Evolutionary conservation across 2,797 vertebrate species (phyloP).

Genomic region (Siniperca undulata): DNA sequence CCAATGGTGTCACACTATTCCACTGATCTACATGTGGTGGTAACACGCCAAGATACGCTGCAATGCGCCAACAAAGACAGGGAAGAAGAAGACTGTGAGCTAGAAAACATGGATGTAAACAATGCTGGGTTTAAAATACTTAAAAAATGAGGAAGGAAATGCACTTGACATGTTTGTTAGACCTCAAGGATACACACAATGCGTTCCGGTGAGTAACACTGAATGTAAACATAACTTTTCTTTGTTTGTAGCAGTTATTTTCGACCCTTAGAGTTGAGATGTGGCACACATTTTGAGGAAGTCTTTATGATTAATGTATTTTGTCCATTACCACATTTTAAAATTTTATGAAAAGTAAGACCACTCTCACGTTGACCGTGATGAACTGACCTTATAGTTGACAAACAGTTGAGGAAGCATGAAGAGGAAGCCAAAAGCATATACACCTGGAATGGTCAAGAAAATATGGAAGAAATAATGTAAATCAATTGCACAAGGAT

Average conservation of each 20-base stretch:
- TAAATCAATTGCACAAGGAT: not conserved
- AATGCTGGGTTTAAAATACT: not conserved
- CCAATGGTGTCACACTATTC: not conserved
- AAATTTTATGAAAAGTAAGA: not conserved
- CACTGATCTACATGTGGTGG: not conserved
- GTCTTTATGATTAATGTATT: not conserved
- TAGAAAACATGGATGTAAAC: not conserved
- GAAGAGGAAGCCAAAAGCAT: conserved; percentile 98
- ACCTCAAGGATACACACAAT: not conserved
- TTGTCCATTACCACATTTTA: not conserved
- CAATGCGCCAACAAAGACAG: too few relatives aligned
- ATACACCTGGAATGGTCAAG: conserved; percentile 89
- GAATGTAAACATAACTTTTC: not conserved
- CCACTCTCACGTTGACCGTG: not conserved
- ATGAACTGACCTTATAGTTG: conserved; percentile 94
- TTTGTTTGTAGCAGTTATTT: not conserved
- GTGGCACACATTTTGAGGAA: not conserved
- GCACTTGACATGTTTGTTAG: not conserved
- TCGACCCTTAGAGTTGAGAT: not conserved
- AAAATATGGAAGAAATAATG: not conserved
- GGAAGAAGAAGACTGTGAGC: too few relatives aligned
- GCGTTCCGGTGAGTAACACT: not conserved
- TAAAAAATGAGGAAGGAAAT: not conserved
- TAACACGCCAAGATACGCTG: not conserved
- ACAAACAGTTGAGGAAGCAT: conserved; percentile 99